Evolutionary conservation across 1,140 invertebrate species (phyloP), one percentile per base, ranked within the genome.

Genomic region (Leptinotarsa undecemlineata): DNA sequence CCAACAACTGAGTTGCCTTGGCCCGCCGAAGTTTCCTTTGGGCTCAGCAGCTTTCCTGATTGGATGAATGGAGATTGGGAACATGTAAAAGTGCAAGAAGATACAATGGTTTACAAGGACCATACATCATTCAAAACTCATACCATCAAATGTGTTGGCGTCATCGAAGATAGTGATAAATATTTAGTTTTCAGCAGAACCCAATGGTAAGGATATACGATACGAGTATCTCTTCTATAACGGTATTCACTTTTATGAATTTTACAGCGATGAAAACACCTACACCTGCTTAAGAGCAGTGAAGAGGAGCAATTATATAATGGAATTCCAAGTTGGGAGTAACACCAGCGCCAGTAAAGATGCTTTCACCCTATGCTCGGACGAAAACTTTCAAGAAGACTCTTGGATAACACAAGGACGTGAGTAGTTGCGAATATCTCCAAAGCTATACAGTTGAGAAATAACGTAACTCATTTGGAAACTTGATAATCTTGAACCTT

Each of bases 21-120:
- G 82, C 86, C 87, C 33, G 78, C 81, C 3, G 80, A 83, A 74
- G 82, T 84, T 17, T 70, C 77, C 6, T 78, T 78, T 47, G 79
- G 80, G 67, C 74, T 78, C 33, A 87, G 86, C 82, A 84, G 87
- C 71, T 92, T 91, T 78, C 91, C 91, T 0, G 86, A 89, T 76
- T 92, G 91, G 91, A 86, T 89, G 48, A 88, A 90, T 79, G 91
- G 91, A 13, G 82, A 88, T 60, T 92, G 91, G 91, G 88, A 91
- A 83, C 85, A 91, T 76, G 84, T 91, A 8, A 81, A 87, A 11
- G 88, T 92, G n/a, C 83, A 89, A 33, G 88, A 88, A 51, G 88
- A 89, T 23, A 88, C 88, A 3, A 87, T 92, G 81, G 87, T 88
- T 14, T 92, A 90, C 80, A 90, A 88, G 78, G 91, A 92, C 84